Base-by-base conservation (phyloP, 1,140 invertebrate species). In the Homarus americanus region DNA sequence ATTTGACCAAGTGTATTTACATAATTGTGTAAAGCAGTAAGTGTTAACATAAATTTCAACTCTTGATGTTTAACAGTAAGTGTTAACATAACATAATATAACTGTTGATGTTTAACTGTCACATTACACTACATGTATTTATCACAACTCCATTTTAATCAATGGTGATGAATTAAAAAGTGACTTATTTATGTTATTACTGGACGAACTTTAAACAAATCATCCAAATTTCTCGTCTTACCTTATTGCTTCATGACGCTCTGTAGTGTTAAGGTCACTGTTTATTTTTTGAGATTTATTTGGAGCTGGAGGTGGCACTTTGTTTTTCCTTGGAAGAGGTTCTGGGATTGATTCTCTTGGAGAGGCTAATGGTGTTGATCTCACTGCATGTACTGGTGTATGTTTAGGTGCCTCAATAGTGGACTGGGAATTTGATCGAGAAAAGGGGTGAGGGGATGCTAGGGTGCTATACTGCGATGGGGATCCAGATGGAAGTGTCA, bases 191-290 rank as follows among this genome's bases (percentile, higher is more conserved):
- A 49, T 17, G 17, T 49, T 49, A 49, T 49, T 49, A 49, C 44
- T 49, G 1, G 24, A 58, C 5, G 20, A 58, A 58, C n/a, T n/a
- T 20, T 58, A 58, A 58, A 58, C 9, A 58, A 20, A 58, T 58
- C 17, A 49, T 49, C 24, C n/a, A n/a, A 0, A 58, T 20, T 58
- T 24, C 53, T 58, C 24, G 17, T 34, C 40, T 63, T 82, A 90
- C 89, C 89, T 91, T 63, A 91, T 91, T 1, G 89, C 89, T n/a
- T 91, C 89, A n/a, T 28, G 36, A 36, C 89, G 82, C 41, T 91
- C 89, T 32, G 66, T 58, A 79, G 82, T 87, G 34, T 87, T 87
- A 9, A 87, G 38, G 20, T 90, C 83, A 32, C 36, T n/a, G 10
- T 58, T 3, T n/a, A 20, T 28, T 72, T 75, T 38, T 12, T 66